phyloP scores from a whole-genome alignment of 2,888 invertebrate species.

The Hypercompe scribonia region DNA sequence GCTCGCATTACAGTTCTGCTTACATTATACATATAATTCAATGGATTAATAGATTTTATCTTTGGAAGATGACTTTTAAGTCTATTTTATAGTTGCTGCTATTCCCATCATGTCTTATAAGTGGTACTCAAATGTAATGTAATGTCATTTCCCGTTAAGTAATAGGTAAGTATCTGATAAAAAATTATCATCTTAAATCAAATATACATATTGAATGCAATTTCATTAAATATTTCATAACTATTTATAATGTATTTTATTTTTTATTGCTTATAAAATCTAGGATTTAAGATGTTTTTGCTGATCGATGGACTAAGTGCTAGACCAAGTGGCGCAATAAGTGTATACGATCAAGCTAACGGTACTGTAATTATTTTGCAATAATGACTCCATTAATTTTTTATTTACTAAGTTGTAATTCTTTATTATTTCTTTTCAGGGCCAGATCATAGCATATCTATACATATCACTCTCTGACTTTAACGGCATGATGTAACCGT shows the following conservation, averaged over 20 bases:
- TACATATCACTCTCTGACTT: neutral
- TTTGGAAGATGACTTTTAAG: constrained; percentile 2
- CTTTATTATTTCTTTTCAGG: neutral
- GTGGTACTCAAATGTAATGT: neutral
- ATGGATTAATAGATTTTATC: neutral
- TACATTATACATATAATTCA: neutral
- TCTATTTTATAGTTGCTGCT: neutral
- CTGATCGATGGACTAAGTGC: neutral
- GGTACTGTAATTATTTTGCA: constrained; percentile 5
- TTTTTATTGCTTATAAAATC: neutral
- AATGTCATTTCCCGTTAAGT: neutral
- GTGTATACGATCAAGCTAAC: constrained; percentile 25
- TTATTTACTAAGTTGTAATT: neutral
- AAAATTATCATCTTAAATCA: neutral
- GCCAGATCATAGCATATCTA: neutral
- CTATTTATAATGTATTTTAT: neutral
- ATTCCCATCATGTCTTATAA: neutral
- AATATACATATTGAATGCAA: neutral
- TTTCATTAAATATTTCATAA: neutral
- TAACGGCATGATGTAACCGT: neutral
- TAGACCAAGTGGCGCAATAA: neutral
- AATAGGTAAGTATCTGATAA: neutral
- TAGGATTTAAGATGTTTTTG: neutral
- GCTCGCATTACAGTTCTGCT: neutral
- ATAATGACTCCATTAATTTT: neutral